phyloP scores from a whole-genome alignment of 2,797 vertebrate genomes.

The Acrocephalus scirpaceus region DNA sequence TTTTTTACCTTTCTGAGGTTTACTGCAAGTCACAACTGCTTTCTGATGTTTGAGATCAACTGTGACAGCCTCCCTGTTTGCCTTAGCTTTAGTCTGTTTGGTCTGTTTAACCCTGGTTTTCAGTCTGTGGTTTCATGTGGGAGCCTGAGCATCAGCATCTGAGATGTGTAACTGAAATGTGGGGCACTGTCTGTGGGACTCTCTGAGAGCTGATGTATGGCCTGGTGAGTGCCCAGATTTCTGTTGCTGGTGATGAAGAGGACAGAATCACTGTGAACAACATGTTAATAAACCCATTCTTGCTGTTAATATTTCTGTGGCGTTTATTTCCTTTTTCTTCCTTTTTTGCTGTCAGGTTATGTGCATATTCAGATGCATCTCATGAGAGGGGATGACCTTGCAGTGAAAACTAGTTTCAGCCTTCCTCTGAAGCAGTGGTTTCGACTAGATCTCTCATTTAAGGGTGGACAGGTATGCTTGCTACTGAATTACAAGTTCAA shows the following conservation, averaged over 20 bases:
- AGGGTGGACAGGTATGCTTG: constrained; percentile 81
- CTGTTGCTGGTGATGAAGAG: neutral
- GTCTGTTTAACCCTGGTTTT: neutral
- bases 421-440: constrained; percentile 87
- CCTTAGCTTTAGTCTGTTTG: neutral
- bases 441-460: constrained; percentile 85
- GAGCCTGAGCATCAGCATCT: neutral
- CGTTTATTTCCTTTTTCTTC: neutral
- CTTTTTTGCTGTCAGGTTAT: constrained; percentile 75
- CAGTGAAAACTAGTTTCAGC: constrained; percentile 77
- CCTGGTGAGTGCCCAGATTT: neutral
- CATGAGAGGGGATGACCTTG: constrained; percentile 81
- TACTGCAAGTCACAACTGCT: neutral
- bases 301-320: neutral
- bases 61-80: neutral
- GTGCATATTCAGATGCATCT: constrained; percentile 87
- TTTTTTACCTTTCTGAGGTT: neutral
- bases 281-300: neutral
- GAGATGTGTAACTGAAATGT: neutral
- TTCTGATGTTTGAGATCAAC: neutral
- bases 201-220: neutral
- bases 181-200: neutral
- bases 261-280: neutral
- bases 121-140: neutral
- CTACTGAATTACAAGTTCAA: neutral